Conservation (phyloP, 2,113 vertebrate species). For the Rhizomys pruinosus region DNA sequence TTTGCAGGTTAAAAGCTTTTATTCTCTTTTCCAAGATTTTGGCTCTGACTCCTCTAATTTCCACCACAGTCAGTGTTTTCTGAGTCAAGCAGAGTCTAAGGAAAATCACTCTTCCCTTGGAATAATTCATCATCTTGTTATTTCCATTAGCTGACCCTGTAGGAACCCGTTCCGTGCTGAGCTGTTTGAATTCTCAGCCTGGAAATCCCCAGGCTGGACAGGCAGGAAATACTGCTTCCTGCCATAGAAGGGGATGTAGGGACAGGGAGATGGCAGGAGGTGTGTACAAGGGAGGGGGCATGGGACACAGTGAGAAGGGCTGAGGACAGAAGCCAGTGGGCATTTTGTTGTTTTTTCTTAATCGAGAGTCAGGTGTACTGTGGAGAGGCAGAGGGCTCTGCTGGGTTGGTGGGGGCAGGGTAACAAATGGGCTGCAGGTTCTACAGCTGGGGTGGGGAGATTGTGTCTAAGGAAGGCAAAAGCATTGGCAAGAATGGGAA, state of each 20-base stretch:
- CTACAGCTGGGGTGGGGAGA: neutral
- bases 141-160: slow-evolving; percentile 63
- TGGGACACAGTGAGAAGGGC: neutral
- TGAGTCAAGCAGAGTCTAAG: slow-evolving; percentile 61
- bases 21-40: slow-evolving; percentile 19
- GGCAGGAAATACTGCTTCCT: neutral
- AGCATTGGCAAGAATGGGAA: neutral
- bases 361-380: neutral
- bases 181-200: slow-evolving; percentile 64
- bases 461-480: neutral
- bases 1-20: neutral
- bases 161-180: neutral
- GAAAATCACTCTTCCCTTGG: slow-evolving; percentile 48
- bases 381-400: neutral
- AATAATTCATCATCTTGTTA: slow-evolving; percentile 71
- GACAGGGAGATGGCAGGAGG: neutral
- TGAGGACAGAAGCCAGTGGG: neutral
- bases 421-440: neutral
- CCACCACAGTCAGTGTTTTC: slow-evolving; percentile 19
- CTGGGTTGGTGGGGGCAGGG: neutral
- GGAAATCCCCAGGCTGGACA: slow-evolving; percentile 24
- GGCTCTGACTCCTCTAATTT: slow-evolving; percentile 45
- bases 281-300: neutral
- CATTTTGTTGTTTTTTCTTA: neutral
- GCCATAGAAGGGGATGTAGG: neutral